Evolutionary conservation across 2,113 vertebrate species (phyloP), one percentile per base, ranked within the genome.

Genomic region (Colius striatus): DNA sequence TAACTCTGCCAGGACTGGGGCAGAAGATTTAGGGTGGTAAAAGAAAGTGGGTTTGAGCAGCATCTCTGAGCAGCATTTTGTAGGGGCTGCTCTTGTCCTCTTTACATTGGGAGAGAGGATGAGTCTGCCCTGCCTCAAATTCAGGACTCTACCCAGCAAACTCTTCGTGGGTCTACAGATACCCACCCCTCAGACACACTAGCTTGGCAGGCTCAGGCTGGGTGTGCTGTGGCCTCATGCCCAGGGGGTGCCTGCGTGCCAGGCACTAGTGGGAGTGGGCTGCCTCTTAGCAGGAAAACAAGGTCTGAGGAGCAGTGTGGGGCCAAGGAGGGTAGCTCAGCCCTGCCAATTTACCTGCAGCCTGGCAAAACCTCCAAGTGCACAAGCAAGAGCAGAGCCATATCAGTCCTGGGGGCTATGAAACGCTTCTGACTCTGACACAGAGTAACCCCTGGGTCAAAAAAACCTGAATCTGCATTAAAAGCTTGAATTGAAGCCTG

Each of bases 371-470:
- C 15, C 23, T 55, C 63, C 41, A 15, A 75, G 17, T 92, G 34
- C n/a, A 32, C 10, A 27, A 32, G 43, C 25, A n/a, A 36, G 36
- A 54, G 27, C 10, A 41, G 61, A 58, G 57, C 21, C 1, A 0
- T 36, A 10, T 1, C 1, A 23, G 43, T 18, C 18, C n/a, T 45
- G 36, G 36, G 45, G 23, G 32, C 43, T 54, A 32, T 2, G 60
- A 29, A 61, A 53, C 11, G 0, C 10, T 70, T 45, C 26, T 58
- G 70, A 50, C 51, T 61, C 32, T 65, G 53, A 6, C 19, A 48
- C 1, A 10, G n/a, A 45, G 12, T 7, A 1, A 87, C 16, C 48
- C 47, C 29, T 6, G 38, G 1, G 1, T 27, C 1, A n/a, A n/a
- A 1, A 77, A 81, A 77, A 61, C 1, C 23, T 15, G 25, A 32